phyloP scores from a whole-genome alignment of 2,113 vertebrate genomes.

The Thamnaconus septentrionalis region DNA sequence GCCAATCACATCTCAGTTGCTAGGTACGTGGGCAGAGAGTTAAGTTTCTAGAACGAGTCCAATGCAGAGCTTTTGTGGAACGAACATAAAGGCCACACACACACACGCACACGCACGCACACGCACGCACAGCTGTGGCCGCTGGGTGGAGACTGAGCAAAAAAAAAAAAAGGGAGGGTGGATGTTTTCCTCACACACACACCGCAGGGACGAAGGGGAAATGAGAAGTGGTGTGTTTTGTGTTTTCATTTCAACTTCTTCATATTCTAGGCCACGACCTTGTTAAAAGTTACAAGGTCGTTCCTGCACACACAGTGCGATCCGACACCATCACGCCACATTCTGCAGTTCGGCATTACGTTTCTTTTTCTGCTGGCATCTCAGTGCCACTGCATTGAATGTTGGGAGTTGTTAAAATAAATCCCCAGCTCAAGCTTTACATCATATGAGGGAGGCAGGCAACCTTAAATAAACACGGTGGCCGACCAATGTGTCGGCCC shows the following conservation, averaged over 20 bases:
- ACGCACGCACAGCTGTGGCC: too few species aligned
- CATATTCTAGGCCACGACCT: neutral
- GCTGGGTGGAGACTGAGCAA: slow-evolving; percentile 35
- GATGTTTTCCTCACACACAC: neutral
- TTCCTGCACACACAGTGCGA: neutral
- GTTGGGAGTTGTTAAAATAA: too few species aligned
- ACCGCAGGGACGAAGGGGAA: too few species aligned
- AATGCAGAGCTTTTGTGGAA: slow-evolving; percentile 57
- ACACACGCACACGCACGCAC: slow-evolving; percentile 38
- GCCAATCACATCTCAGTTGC: slow-evolving; percentile 79
- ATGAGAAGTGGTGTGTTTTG: slow-evolving; percentile 25
- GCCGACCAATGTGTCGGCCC: neutral
- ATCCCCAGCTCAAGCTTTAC: neutral
- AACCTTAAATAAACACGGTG: neutral
- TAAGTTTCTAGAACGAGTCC: slow-evolving; percentile 59
- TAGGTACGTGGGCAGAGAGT: slow-evolving; percentile 52
- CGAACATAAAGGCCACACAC: slow-evolving; percentile 59
- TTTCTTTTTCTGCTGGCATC: too few species aligned
- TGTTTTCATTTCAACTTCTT: slow-evolving; percentile 15
- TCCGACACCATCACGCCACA: too few species aligned
- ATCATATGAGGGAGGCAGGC: neutral
- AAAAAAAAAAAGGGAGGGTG: slow-evolving; percentile 20
- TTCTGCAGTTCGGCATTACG: too few species aligned
- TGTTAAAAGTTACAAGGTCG: slow-evolving; percentile 21
- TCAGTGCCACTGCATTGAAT: too few species aligned